phyloP scores from a whole-genome alignment of 2,113 vertebrate species.

The Sander vitreus region DNA sequence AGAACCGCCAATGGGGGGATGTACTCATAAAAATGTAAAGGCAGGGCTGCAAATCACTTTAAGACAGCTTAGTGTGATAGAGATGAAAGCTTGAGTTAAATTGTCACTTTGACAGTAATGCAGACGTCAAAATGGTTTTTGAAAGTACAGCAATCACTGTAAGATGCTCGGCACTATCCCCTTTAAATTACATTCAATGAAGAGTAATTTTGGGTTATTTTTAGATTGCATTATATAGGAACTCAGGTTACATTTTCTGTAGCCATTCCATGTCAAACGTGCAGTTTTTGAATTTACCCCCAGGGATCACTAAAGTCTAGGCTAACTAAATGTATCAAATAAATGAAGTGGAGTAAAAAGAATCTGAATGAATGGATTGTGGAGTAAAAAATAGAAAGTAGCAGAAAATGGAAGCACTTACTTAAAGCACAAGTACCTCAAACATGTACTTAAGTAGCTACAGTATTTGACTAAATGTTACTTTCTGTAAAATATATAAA shows the following conservation, averaged over 20 bases:
- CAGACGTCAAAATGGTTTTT: not conserved
- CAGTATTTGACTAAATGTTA: too few species aligned
- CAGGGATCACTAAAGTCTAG: not conserved
- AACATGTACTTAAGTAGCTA: too few species aligned
- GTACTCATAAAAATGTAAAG: conserved; percentile 9
- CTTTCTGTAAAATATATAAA: too few species aligned
- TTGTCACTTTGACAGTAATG: conserved; percentile 7
- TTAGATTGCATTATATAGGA: not conserved
- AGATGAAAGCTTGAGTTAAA: not conserved
- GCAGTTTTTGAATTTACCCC: not conserved
- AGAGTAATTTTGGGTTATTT: not conserved
- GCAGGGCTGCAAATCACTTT: not conserved
- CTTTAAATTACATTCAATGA: not conserved
- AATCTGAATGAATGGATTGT: too few species aligned
- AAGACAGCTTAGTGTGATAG: conserved; percentile 1
- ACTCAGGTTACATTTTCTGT: not conserved
- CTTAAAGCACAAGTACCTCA: too few species aligned
- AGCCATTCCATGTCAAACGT: not conserved
- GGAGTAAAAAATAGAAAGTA: too few species aligned
- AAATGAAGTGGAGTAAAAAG: too few species aligned
- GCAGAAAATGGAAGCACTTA: too few species aligned
- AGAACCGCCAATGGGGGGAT: not conserved
- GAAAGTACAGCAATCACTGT: conserved; percentile 2
- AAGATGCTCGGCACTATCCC: not conserved
- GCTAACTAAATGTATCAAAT: too few species aligned